phyloP scores from a whole-genome alignment of 2,888 invertebrate genomes.

The Ichneumoninae sp. region DNA sequence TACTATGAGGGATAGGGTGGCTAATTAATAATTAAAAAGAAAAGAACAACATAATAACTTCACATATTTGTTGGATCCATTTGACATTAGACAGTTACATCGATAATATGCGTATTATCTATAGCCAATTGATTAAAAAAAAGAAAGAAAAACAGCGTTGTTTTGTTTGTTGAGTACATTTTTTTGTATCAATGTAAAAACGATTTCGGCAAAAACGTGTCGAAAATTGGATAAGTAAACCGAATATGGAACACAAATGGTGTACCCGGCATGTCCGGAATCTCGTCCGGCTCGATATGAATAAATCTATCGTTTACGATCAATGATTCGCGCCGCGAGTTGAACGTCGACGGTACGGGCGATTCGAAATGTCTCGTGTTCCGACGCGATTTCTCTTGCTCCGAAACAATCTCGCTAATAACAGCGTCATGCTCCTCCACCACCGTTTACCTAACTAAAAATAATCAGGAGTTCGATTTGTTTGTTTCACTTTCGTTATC shows the following conservation, averaged over 20 bases:
- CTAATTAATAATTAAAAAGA: constrained; percentile 39
- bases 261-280: constrained; percentile 32
- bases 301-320: neutral
- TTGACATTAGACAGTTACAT: constrained; percentile 60
- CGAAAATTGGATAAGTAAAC: constrained; percentile 1
- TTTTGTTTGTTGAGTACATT: constrained; percentile 4
- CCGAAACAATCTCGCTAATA: constrained; percentile 36
- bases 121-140: constrained; percentile 22
- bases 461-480: constrained; percentile 42
- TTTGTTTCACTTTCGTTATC: constrained; percentile 6
- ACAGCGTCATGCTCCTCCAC: constrained; percentile 59
- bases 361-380: neutral
- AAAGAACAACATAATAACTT: constrained; percentile 61
- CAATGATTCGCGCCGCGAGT: neutral
- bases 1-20: constrained; percentile 42
- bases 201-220: neutral
- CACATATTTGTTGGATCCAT: constrained; percentile 54
- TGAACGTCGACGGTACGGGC: neutral
- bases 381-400: neutral
- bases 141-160: constrained; percentile 34
- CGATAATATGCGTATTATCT: constrained; percentile 50
- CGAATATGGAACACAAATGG: constrained; percentile 40
- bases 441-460: constrained; percentile 57
- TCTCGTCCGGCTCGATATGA: constrained; percentile 7
- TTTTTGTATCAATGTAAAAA: constrained; percentile 7